A percentile compares a stretch with the other conserved stretches of the same genome.
These are phyloP conservation scores for Chironomus tentans DNA, from an alignment of 2,888 invertebrate species.

Conservation along the genomic window DNA sequence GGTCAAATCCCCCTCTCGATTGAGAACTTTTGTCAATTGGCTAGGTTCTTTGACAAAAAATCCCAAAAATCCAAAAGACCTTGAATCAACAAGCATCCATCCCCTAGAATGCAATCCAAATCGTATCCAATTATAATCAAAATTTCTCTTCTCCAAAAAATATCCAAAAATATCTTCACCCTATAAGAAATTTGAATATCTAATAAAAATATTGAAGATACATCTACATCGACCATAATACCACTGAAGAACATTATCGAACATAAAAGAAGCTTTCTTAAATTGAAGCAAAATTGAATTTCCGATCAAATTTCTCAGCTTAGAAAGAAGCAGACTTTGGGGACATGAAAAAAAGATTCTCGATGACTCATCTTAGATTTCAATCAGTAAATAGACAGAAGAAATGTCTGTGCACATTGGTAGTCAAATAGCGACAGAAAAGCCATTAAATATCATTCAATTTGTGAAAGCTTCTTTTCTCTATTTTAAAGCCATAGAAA, in stretches of 20 bases:
- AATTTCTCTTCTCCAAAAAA: no score
- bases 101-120: no score
- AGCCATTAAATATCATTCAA: background rate
- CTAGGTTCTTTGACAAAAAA: no score
- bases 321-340: background rate
- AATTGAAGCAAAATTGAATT: background rate
- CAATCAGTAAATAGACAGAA: background rate
- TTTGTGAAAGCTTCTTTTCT: background rate
- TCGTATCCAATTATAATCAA: no score
- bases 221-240: background rate
- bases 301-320: background rate
- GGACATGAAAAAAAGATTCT: background rate
- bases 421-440: background rate
- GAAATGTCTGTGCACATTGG: background rate
- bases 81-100: no score
- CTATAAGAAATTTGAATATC: no score
- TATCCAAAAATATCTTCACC: no score
- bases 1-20: no score
- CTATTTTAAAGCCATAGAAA: no score
- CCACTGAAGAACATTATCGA: background rate
- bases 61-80: no score
- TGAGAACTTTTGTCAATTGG: no score
- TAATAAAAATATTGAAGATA: background rate
- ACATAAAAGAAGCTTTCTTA: background rate
- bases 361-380: background rate